Evolutionary conservation across 1,140 invertebrate species (phyloP).

Genomic region (Papilio machaon): DNA sequence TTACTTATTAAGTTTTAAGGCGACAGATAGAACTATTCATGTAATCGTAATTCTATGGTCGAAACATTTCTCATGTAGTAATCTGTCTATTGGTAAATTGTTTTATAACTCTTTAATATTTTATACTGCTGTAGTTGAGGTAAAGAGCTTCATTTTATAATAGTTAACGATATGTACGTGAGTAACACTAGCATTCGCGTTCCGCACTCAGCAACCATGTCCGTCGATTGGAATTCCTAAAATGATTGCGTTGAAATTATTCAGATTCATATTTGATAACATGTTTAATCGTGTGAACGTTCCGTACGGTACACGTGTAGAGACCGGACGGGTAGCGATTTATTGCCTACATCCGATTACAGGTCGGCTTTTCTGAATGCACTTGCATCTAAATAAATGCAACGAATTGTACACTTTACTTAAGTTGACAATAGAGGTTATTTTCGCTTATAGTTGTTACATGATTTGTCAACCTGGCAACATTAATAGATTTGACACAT

Average conservation of each 20-base stretch:
- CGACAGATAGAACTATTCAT: too few species aligned
- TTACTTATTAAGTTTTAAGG: too few species aligned
- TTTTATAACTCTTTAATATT: too few species aligned
- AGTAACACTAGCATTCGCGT: background rate
- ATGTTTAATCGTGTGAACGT: constrained; percentile 53
- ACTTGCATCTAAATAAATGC: constrained; percentile 50
- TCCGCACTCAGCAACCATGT: background rate
- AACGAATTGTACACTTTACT: constrained; percentile 22
- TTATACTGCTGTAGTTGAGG: too few species aligned
- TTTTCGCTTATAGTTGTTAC: constrained; percentile 18
- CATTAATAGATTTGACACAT: constrained; percentile 35
- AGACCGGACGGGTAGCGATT: constrained; percentile 49
- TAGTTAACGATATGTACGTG: background rate
- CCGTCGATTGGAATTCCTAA: constrained; percentile 21
- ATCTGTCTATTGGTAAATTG: too few species aligned
- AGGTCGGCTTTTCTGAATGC: constrained; percentile 53
- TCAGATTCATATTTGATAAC: constrained; percentile 40
- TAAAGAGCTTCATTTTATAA: background rate
- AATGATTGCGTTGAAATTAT: constrained; percentile 32
- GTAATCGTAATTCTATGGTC: too few species aligned
- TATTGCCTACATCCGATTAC: constrained; percentile 63
- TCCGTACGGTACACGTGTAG: constrained; percentile 54
- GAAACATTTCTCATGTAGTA: too few species aligned
- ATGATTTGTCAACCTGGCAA: constrained; percentile 16
- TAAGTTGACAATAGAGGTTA: constrained; percentile 27